Evolutionary conservation across 2,797 vertebrate genomes (phyloP).

Genomic region (Apogon talboti): DNA sequence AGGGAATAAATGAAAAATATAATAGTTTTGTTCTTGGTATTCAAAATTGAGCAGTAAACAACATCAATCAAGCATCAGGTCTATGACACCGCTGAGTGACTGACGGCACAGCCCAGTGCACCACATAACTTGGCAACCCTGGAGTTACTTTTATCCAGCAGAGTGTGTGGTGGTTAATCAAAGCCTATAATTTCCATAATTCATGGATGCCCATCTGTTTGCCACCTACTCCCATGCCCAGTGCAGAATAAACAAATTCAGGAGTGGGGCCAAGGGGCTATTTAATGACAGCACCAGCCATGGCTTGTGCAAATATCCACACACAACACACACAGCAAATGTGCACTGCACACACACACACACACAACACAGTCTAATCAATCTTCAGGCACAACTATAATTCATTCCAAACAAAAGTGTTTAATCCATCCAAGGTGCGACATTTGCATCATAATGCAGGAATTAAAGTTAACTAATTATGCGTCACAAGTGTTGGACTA

Average conservation of each 20-base stretch:
- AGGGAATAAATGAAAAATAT: conserved; percentile 14
- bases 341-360: conserved; percentile 3
- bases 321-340: conserved; percentile 25
- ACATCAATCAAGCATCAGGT: conserved; percentile 61
- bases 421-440: conserved; percentile 64
- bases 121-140: conserved; percentile 74
- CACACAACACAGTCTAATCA: conserved; percentile 43
- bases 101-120: conserved; percentile 67
- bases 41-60: conserved; percentile 43
- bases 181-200: conserved; percentile 85
- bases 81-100: conserved; percentile 64
- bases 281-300: conserved; percentile 79
- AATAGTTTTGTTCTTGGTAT: not conserved
- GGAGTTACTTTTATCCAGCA: conserved; percentile 78
- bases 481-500: conserved; percentile 31
- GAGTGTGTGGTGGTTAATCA: conserved; percentile 83
- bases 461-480: conserved; percentile 62
- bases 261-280: conserved; percentile 78
- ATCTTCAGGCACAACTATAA: conserved; percentile 59
- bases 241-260: conserved; percentile 81
- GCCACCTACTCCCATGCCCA: conserved; percentile 79
- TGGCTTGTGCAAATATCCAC: conserved; percentile 50
- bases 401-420: conserved; percentile 65
- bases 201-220: conserved; percentile 86
- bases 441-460: conserved; percentile 67